Percentiles rank a stretch among this genome's conserved stretches.
phyloP scores from a whole-genome alignment of 2,113 vertebrate genomes.

The Chinchilla lanigera region DNA sequence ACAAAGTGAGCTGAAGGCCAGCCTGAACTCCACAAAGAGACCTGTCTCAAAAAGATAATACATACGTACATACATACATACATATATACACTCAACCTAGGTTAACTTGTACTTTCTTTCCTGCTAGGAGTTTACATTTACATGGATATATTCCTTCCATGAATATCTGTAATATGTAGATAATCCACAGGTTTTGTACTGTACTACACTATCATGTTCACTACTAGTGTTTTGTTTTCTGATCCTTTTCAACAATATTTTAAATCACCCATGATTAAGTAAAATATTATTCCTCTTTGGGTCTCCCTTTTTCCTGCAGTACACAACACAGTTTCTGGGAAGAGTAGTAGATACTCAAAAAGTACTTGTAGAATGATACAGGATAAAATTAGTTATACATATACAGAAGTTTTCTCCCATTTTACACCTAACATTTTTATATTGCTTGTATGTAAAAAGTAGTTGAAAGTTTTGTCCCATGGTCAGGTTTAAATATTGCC shows the following conservation, averaged over 20 bases:
- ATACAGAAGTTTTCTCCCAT: neutral
- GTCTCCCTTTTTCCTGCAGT: neutral
- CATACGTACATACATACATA: no score
- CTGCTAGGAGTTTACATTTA: conserved; percentile 23
- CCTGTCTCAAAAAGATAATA: no score
- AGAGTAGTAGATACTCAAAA: neutral
- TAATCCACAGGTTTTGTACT: neutral
- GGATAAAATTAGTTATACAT: conserved; percentile 27
- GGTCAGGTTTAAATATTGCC: conserved; percentile 32
- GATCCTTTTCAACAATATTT: neutral
- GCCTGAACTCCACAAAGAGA: no score
- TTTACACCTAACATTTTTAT: neutral
- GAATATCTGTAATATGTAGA: neutral
- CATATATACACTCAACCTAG: neutral
- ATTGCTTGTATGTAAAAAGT: conserved; percentile 21
- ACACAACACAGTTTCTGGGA: neutral
- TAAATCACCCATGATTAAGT: neutral
- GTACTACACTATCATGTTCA: neutral
- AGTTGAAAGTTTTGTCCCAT: conserved; percentile 24
- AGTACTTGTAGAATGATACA: neutral
- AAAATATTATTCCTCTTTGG: conserved; percentile 12
- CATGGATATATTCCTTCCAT: neutral
- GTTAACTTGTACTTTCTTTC: neutral
- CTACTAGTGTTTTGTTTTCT: conserved; percentile 1
- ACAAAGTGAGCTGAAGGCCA: no score